Evolutionary conservation across 2,888 invertebrate species (phyloP).

Genomic region (Gymnoscelis rufifasciata): DNA sequence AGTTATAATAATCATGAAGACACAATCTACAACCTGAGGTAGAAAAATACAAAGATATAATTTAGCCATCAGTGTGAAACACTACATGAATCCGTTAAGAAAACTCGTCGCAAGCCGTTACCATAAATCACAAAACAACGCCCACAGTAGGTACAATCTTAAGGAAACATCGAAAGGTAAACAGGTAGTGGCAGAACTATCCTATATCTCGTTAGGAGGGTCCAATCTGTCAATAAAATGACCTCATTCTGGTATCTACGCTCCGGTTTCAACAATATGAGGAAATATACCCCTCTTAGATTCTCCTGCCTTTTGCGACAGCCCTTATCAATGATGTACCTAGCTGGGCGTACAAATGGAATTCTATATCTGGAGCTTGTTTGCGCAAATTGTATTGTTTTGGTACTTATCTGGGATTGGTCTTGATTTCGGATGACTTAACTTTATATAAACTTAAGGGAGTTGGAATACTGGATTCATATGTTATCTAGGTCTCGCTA

Average conservation of each 20-base stretch:
- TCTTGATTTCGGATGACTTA: too few relatives aligned
- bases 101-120: conserved; percentile 5
- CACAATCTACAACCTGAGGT: too few relatives aligned
- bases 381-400: not conserved
- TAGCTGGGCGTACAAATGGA: conserved; percentile 6
- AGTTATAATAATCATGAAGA: too few relatives aligned
- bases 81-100: not conserved
- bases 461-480: too few relatives aligned
- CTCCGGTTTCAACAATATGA: conserved; percentile 27
- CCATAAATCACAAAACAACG: conserved; percentile 7
- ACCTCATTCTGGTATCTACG: conserved; percentile 27
- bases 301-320: conserved; percentile 20
- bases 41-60: too few relatives aligned
- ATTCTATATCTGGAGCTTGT: not conserved
- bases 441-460: not conserved
- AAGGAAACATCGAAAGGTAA: not conserved
- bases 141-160: not conserved
- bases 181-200: conserved; percentile 21
- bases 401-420: too few relatives aligned
- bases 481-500: too few relatives aligned
- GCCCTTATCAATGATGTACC: conserved; percentile 8
- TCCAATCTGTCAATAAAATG: conserved; percentile 29
- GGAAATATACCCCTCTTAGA: conserved; percentile 23
- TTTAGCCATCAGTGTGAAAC: too few relatives aligned
- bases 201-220: conserved; percentile 29